Evolutionary conservation across 2,888 invertebrate genomes (phyloP).

Genomic region (Caenorhabditis parvicauda): DNA sequence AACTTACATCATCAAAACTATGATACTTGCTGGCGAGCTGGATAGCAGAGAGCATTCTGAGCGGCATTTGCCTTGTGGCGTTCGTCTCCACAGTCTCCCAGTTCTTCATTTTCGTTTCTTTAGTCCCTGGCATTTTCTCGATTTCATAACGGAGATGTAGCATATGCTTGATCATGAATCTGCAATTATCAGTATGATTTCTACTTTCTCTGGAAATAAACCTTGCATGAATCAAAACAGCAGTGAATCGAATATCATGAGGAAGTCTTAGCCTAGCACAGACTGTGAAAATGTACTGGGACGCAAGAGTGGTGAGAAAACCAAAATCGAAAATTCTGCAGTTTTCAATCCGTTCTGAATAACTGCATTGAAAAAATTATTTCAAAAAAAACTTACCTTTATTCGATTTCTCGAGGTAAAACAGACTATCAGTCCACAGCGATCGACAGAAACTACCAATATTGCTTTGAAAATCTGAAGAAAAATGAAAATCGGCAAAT

Average conservation of each 20-base stretch:
- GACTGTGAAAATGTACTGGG: slow-evolving; percentile 57
- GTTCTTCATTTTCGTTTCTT: slow-evolving; percentile 17
- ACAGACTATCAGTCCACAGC: no score
- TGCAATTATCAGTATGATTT: slow-evolving; percentile 11
- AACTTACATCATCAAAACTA: slow-evolving; percentile 63
- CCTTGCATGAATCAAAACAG: slow-evolving; percentile 27
- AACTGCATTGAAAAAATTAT: not conserved
- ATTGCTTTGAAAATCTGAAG: no score
- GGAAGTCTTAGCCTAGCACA: slow-evolving; percentile 55
- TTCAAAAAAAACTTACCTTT: slow-evolving; percentile 1
- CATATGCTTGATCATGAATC: slow-evolving; percentile 41
- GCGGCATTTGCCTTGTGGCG: slow-evolving; percentile 60
- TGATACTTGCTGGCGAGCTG: slow-evolving; percentile 66
- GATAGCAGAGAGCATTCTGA: slow-evolving; percentile 64
- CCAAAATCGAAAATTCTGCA: slow-evolving; percentile 15
- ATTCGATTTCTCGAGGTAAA: not conserved
- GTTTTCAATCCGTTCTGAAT: slow-evolving; percentile 7
- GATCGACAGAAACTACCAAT: no score
- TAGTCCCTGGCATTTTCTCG: slow-evolving; percentile 10
- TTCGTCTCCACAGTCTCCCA: slow-evolving; percentile 53
- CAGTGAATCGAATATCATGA: slow-evolving; percentile 49
- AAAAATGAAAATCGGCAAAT: no score
- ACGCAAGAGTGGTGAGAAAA: slow-evolving; percentile 39
- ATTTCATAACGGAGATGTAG: slow-evolving; percentile 25
- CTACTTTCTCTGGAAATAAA: not conserved